A percentile compares a stretch with the other conserved stretches of the same genome.
Conservation (phyloP, 1,140 invertebrate genomes). For the Paraescarpia echinospica region DNA sequence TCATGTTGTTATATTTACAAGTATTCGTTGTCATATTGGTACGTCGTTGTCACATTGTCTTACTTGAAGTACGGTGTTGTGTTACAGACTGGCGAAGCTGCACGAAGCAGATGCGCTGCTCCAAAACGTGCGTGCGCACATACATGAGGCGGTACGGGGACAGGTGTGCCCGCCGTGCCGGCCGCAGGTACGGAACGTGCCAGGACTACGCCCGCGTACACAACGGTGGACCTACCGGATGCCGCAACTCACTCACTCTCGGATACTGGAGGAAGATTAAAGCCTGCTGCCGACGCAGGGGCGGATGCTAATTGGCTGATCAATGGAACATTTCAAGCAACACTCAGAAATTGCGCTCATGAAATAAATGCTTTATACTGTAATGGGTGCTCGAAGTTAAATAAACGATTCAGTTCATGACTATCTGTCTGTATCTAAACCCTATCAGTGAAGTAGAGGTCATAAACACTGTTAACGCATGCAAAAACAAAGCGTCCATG, state of each 20-base stretch:
- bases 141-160: conserved; percentile 33
- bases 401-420: background rate
- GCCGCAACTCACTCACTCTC: conserved; percentile 33
- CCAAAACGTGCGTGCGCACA: conserved; percentile 31
- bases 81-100: conserved; percentile 29
- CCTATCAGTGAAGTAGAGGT: too few relatives aligned
- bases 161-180: background rate
- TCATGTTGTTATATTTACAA: background rate
- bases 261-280: conserved; percentile 45
- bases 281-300: conserved; percentile 15
- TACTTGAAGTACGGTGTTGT: background rate
- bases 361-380: background rate
- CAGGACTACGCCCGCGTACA: conserved; percentile 32
- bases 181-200: conserved; percentile 19
- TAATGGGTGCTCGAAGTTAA: background rate
- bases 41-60: background rate
- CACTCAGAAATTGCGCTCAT: background rate
- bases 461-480: too few relatives aligned
- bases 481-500: too few relatives aligned
- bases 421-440: too few relatives aligned
- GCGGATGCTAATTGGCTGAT: background rate
- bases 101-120: conserved; percentile 29
- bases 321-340: too few relatives aligned
- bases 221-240: conserved; percentile 35
- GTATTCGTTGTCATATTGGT: background rate